Evolutionary conservation across 2,888 invertebrate species (phyloP), one percentile per base, ranked within the genome.

Genomic region (Creontiades dilutus): DNA sequence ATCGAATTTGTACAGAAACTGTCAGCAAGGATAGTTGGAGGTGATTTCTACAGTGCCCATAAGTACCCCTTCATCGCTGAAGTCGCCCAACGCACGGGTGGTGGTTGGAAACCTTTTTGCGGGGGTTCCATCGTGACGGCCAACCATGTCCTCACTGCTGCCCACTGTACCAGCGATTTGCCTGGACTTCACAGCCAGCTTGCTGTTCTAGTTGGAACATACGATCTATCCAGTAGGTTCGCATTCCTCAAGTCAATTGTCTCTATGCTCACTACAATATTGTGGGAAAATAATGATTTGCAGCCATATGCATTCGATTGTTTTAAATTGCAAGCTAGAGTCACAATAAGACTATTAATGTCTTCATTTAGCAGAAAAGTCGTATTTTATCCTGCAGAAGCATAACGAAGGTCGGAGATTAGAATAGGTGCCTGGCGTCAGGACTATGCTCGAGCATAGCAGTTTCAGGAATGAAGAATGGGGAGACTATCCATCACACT

Each of bases 11-110:
- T 68, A 0, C 23, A 68, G 68, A 68, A 27, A 23, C 23, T 12
- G 2, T 0, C 5, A 7, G 23, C 90, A 57, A 93, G 92, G 92
- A 94, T 93, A 90, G 94, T 94, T 0, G 95, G 95, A 48, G 95
- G 95, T 0, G 90, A 92, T 3, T 93, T 94, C 82, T 94, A 95
- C 0, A 93, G 93, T 0, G 92, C 94, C 0, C 95, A 95, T 91
- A 95, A 96, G 92, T 96, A 93, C 92, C 95, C 95, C 0, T 94
- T 94, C 92, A 95, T 95, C 94, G 95, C 94, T 0, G 95, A 93
- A 0, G 90, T 96, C 27, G 92, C 95, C 55, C 93, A 94, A 2
- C 68, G 57, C 28, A 89, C 78, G 2, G 61, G 48, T 14, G 57
- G 84, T 9, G 68, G 89, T 27, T 86, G 46, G 37, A 23, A 37